Base-by-base conservation (phyloP, 2,797 vertebrate genomes). In the Moxostoma hubbsi region DNA sequence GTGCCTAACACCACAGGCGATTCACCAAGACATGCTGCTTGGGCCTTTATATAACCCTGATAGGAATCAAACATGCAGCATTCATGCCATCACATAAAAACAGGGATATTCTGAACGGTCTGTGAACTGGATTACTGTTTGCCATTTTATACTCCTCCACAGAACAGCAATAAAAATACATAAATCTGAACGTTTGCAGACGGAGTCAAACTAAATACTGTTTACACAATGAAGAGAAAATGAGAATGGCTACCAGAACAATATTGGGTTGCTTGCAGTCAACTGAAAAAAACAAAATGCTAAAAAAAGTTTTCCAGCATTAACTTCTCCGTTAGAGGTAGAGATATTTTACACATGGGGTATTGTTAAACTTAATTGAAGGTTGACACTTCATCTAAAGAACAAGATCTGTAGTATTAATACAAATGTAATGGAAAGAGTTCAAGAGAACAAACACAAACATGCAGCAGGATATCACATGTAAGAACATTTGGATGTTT, bases 1-100 rank as follows among this genome's bases (percentile, higher is more conserved):
- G 58, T 58, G 58, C 16, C 53, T 62, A 72, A 75, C 7, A 61
- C 45, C 49, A 12, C 2, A 63, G 46, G 61, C 13, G 11, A 64
- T 79, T 75, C 57, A 54, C 51, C 10, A 69, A 53, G 63, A 61
- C 12, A n/a, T 59, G 13, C 62, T 63, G 55, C 54, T 18, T 46
- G 45, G 43, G 50, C 59, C 54, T 77, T 50, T 61, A 50, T 71
- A 61, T 53, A 74, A 66, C 57, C 57, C 8, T 59, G 75, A 82
- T 51, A 43, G 10, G 18, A 58, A 46, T 71, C 63, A 54, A 65
- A 77, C 66, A 47, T 24, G 61, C 16, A 47, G 16, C 4, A 5
- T 36, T 36, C 36, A 4, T 4, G 36, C 36, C 36, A 3, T 59
- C 45, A 36, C 65, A 65, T 63, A 61, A 74, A 61, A 80, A 64